Base-by-base conservation (phyloP, 2,888 invertebrate genomes). In the Mesorhabditis sp. region DNA sequence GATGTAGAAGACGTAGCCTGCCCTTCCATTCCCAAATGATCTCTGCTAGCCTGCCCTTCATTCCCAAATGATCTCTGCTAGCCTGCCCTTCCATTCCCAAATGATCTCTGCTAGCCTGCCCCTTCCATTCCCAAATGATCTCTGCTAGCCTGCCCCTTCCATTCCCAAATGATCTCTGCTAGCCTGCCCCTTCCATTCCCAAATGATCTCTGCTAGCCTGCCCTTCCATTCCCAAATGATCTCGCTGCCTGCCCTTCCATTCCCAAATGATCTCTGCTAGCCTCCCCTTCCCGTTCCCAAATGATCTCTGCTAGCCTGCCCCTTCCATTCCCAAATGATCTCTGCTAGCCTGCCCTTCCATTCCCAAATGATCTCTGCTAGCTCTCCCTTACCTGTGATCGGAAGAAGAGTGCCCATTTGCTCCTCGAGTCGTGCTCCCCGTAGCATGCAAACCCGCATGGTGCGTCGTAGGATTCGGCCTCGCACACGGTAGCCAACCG, bases 1-100 rank as follows among this genome's bases (percentile, higher is more conserved):
- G 74, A 83, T 72, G 72, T 78, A 84, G 65, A 79, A 67, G 65
- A 83, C 72, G 71, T 2, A 50, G 58, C 10, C 7, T 1, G n/a
- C n/a, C n/a, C 58, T n/a, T 50, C 7, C 10, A 50, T 50, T 50
- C 7, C 58, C 7, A n/a, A 50, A 10, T 10, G 58, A 50, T n/a
- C n/a, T 13, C 58, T 13, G 58, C n/a, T 50, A 50, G 58, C 2
- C 7, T 50, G n/a, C n/a, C n/a, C 58, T n/a, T 50, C 10, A 50
- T 50, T 50, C 7, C 58, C n/a, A n/a, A 13, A n/a, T 50, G 58
- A 50, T 50, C 10, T 50, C 58, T 28, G n/a, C n/a, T 50, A 50
- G 58, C 2, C 7, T 50, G n/a, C n/a, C n/a, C n/a, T n/a, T 50
- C 7, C 10, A 50, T 50, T 50, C 7, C 58, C 7, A n/a, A 50